phyloP scores from a whole-genome alignment of 2,113 vertebrate species.

The Oceanodroma tethys region DNA sequence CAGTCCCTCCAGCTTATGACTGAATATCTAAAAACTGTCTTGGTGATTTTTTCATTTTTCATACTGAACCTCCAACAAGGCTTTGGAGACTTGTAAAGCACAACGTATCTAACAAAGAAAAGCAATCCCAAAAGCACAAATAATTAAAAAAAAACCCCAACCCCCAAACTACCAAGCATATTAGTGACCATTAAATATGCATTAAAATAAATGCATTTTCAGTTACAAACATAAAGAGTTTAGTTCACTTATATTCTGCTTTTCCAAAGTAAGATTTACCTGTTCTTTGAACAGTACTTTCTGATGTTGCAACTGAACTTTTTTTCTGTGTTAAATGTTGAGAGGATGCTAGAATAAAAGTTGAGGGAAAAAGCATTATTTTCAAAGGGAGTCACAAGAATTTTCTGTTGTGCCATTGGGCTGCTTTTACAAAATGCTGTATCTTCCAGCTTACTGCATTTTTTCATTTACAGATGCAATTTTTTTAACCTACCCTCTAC shows the following conservation, averaged over 20 bases:
- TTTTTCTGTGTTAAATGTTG: conserved; percentile 76
- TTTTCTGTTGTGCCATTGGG: not conserved
- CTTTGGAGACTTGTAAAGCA: not conserved
- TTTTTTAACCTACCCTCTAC: not conserved
- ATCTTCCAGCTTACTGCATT: not conserved
- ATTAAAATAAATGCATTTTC: not conserved
- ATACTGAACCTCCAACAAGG: not conserved
- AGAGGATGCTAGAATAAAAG: conserved; percentile 71
- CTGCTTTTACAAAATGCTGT: not conserved
- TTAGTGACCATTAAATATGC: not conserved
- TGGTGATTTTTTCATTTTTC: not conserved
- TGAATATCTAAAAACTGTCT: not conserved
- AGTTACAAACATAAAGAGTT: not conserved
- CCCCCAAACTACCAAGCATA: not conserved
- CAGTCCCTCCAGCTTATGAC: not conserved
- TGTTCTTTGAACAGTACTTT: conserved; percentile 76
- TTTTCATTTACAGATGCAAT: not conserved
- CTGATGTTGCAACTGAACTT: conserved; percentile 66
- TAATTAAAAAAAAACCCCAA: not conserved
- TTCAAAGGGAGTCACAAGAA: conserved; percentile 22
- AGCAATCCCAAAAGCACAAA: not conserved
- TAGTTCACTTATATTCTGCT: not conserved
- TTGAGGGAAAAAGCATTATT: conserved; percentile 52
- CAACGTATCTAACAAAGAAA: not conserved
- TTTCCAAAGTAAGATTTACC: conserved; percentile 66